Percentiles rank a stretch among this genome's conserved stretches.
Evolutionary conservation across 2,797 vertebrate species (phyloP).

Genomic region (Aulostomus chinensis): DNA sequence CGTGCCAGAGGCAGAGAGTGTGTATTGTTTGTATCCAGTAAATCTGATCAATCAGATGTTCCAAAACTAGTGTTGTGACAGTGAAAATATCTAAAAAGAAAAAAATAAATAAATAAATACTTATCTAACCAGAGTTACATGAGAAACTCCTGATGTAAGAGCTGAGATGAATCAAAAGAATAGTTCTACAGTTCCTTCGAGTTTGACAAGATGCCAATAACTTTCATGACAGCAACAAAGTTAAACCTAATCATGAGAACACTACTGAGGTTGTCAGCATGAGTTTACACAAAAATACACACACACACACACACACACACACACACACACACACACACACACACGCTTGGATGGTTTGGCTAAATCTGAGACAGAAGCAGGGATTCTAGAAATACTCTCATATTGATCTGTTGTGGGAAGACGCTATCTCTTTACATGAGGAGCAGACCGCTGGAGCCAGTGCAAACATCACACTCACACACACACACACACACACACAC

Average conservation of each 20-base stretch:
- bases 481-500: constrained; percentile 21
- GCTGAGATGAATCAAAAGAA: no score
- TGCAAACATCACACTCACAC: constrained; percentile 30
- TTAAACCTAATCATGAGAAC: constrained; percentile 38
- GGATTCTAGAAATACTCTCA: constrained; percentile 71
- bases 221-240: constrained; percentile 41
- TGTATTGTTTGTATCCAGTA: no score
- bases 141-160: no score
- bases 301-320: neutral
- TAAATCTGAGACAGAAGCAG: constrained; percentile 51
- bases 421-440: constrained; percentile 74
- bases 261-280: constrained; percentile 53
- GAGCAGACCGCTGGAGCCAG: constrained; percentile 74
- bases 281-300: constrained; percentile 30
- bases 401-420: constrained; percentile 77
- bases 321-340: constrained; percentile 9
- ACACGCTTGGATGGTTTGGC: constrained; percentile 15
- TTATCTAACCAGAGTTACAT: no score
- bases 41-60: no score
- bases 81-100: no score
- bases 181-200: no score
- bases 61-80: no score
- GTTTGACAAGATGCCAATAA: constrained; percentile 55
- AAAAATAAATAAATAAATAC: no score
- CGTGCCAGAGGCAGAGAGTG: no score